Conservation (phyloP, 92 coral and sea anemone species). For the Paragorgia papillata region DNA sequence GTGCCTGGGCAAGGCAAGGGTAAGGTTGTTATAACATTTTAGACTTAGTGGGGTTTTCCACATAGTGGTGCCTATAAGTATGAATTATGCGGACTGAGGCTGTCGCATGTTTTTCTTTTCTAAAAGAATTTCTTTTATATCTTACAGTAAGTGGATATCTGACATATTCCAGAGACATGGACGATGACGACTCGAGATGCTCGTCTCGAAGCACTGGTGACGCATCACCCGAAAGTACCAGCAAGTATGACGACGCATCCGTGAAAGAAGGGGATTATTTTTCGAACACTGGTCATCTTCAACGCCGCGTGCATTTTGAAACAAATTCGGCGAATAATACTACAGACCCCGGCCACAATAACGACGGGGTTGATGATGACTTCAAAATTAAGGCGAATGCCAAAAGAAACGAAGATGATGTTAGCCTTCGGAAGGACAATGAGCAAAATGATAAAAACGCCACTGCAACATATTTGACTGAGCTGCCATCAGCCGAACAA, state of each 20-base stretch:
- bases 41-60: too few species aligned
- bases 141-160: constrained; percentile 13
- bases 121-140: too few species aligned
- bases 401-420: not conserved
- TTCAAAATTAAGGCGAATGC: not conserved
- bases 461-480: constrained; percentile 7
- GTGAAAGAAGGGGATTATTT: not conserved
- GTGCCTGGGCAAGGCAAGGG: too few species aligned
- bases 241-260: not conserved
- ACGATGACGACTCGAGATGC: constrained; percentile 21
- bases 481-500: constrained; percentile 9
- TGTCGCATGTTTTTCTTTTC: too few species aligned
- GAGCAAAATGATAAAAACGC: not conserved
- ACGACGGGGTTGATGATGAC: not conserved
- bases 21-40: too few species aligned
- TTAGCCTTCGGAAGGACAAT: not conserved
- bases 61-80: too few species aligned
- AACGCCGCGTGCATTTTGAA: constrained; percentile 31
- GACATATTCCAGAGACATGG: constrained; percentile 12
- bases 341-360: not conserved
- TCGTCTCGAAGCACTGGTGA: constrained; percentile 16
- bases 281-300: not conserved
- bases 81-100: too few species aligned
- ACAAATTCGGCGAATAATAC: not conserved
- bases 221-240: constrained; percentile 2